phyloP scores from a whole-genome alignment of 1,140 invertebrate genomes.

The Metaphire vulgaris region DNA sequence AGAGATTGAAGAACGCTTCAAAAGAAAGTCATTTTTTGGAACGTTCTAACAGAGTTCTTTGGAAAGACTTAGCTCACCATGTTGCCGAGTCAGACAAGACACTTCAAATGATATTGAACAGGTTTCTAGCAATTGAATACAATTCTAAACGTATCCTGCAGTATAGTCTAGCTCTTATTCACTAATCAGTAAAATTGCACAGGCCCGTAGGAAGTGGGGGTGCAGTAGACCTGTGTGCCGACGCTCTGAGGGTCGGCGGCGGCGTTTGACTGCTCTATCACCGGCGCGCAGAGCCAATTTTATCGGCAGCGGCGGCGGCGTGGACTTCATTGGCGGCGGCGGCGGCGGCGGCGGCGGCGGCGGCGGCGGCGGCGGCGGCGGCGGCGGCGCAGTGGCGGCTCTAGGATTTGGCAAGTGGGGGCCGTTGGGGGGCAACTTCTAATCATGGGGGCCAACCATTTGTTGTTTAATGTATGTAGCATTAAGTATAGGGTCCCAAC shows the following conservation, averaged over 20 bases:
- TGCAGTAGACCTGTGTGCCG: not conserved
- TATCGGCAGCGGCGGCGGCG: too few species aligned
- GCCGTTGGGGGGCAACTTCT: too few species aligned
- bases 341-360: too few species aligned
- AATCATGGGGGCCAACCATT: too few species aligned
- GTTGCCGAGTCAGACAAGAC: not conserved
- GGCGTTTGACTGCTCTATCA: not conserved
- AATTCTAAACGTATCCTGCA: not conserved
- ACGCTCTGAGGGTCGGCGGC: not conserved
- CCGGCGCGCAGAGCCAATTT: not conserved
- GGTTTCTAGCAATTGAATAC: not conserved
- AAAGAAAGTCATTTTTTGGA: not conserved
- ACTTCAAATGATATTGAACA: not conserved
- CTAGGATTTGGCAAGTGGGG: too few species aligned
- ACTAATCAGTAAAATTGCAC: too few species aligned
- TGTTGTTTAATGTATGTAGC: too few species aligned
- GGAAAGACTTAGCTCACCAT: not conserved
- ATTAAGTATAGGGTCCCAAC: too few species aligned
- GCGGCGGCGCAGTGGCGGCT: too few species aligned
- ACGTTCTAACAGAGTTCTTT: not conserved
- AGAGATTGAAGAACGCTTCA: not conserved
- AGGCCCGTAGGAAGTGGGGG: not conserved
- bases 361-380: too few species aligned
- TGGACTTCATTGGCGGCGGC: too few species aligned
- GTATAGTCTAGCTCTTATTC: too few species aligned